These are phyloP conservation scores for Oscarella lobularis DNA, from an alignment of 37 sponge, comb jelly and placozoan species.

Conservation along the genomic window DNA sequence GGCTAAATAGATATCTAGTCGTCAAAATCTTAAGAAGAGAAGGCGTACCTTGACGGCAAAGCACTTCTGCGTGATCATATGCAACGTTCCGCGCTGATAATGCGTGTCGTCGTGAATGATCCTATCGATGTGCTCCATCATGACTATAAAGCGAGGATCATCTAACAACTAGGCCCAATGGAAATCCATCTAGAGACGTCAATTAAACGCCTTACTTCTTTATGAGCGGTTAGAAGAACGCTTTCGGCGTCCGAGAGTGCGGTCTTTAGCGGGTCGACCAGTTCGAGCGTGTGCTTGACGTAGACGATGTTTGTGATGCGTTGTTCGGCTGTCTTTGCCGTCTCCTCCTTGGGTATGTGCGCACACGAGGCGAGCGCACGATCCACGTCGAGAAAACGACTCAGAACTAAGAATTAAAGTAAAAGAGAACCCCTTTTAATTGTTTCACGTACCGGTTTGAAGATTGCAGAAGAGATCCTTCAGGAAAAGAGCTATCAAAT, in stretches of 20 bases:
- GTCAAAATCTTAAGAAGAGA: too few relatives aligned
- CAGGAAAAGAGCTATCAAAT: neutral
- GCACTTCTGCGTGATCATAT: constrained; percentile 96
- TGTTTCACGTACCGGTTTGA: constrained; percentile 39
- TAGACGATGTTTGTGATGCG: constrained; percentile 65
- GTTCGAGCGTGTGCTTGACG: constrained; percentile 86
- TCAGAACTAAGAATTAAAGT: constrained; percentile 27
- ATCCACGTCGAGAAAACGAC: constrained; percentile 81
- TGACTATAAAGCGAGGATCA: constrained; percentile 50
- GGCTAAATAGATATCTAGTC: too few relatives aligned
- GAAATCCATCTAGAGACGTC: neutral
- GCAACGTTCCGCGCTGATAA: constrained; percentile 84
- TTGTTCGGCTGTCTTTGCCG: constrained; percentile 76
- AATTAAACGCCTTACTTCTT: constrained; percentile 20
- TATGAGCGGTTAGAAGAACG: constrained; percentile 57
- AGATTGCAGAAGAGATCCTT: constrained; percentile 75
- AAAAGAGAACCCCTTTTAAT: neutral
- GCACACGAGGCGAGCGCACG: constrained; percentile 15
- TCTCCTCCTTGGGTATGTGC: constrained; percentile 85
- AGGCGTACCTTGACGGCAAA: constrained; percentile 91
- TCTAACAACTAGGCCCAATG: constrained; percentile 33
- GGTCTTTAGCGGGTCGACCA: constrained; percentile 55
- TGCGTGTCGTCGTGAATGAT: constrained; percentile 91
- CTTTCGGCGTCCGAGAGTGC: constrained; percentile 43
- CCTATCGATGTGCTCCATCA: constrained; percentile 41